Evolutionary conservation across 35 echinoderm and acorn worm species (phyloP).

Genomic region (Lytechinus variegatus): DNA sequence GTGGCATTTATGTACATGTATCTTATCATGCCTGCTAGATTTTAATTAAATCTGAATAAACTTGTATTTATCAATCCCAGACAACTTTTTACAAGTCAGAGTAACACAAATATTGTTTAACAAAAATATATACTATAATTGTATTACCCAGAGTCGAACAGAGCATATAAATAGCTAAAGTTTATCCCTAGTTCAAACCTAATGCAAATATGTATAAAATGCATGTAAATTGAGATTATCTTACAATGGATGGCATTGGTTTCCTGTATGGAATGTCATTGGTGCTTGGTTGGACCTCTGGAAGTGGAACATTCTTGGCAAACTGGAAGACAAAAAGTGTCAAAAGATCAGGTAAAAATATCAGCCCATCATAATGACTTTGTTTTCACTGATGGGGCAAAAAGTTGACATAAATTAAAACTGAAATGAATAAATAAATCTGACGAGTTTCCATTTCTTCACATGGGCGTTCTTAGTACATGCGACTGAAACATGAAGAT

Average conservation of each 20-base stretch:
- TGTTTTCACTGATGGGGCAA: no score
- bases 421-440: no score
- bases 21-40: no score
- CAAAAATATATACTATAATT: no score
- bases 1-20: no score
- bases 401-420: neutral
- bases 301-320: conserved; percentile 86
- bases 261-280: conserved; percentile 22
- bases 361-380: neutral
- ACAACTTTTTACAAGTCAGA: no score
- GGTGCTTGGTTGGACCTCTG: conserved; percentile 25
- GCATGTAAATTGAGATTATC: neutral
- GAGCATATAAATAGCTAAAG: neutral
- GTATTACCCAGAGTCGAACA: neutral
- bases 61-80: no score
- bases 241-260: conserved; percentile 12
- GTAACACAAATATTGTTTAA: no score
- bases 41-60: no score
- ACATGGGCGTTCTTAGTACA: no score
- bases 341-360: neutral
- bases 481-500: no score
- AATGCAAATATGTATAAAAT: neutral
- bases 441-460: no score
- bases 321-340: conserved; percentile 63
- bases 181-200: neutral